Percentiles rank a stretch among this genome's conserved stretches.
These are phyloP conservation scores for Chaunax sp. DNA, from an alignment of 2,797 vertebrate species.

Conservation along the genomic window DNA sequence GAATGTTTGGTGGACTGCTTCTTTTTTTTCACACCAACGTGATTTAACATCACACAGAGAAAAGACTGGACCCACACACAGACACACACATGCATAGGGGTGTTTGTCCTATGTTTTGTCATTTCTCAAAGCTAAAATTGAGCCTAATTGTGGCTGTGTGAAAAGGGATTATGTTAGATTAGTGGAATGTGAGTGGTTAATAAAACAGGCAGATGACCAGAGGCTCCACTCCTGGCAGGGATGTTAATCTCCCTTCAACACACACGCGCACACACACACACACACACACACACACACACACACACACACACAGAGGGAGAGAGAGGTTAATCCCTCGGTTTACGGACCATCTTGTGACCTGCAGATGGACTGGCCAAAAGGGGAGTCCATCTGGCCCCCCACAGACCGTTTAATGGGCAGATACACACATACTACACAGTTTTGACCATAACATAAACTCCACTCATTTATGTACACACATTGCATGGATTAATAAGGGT, in stretches of 20 bases:
- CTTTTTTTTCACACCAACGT: slow-evolving; percentile 23
- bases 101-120: slow-evolving; percentile 20
- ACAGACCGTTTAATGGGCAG: slow-evolving; percentile 59
- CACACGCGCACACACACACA: slow-evolving; percentile 28
- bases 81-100: neutral
- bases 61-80: slow-evolving; percentile 1
- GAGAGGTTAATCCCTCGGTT: slow-evolving; percentile 80
- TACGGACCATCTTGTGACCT: slow-evolving; percentile 78
- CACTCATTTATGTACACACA: slow-evolving; percentile 1
- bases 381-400: slow-evolving; percentile 83
- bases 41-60: slow-evolving; percentile 23
- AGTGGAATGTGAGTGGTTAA: slow-evolving; percentile 84
- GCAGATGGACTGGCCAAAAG: slow-evolving; percentile 79
- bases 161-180: slow-evolving; percentile 83
- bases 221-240: slow-evolving; percentile 58
- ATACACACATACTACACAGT: slow-evolving; percentile 22
- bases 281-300: slow-evolving; percentile 33
- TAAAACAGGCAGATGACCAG: slow-evolving; percentile 81
- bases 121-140: slow-evolving; percentile 58
- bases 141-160: slow-evolving; percentile 78
- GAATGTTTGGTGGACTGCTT: slow-evolving; percentile 44
- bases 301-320: slow-evolving; percentile 41
- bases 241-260: slow-evolving; percentile 66
- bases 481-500: neutral
- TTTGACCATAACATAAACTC: slow-evolving; percentile 22